These are phyloP conservation scores for Phaethornis superciliosus DNA, from an alignment of 2,113 vertebrate genomes.

Conservation along the genomic window DNA sequence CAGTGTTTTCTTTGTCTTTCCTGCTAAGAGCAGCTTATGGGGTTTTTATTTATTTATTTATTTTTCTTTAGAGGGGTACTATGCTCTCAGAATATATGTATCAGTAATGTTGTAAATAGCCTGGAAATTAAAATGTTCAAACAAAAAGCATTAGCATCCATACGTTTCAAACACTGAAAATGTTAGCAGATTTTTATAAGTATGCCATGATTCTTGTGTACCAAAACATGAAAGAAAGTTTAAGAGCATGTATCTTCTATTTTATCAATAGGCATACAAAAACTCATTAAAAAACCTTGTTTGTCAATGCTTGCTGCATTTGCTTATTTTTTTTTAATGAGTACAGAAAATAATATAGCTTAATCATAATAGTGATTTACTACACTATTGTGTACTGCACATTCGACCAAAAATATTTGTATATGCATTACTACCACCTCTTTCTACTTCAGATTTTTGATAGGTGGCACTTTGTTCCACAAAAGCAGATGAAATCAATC, in stretches of 20 bases:
- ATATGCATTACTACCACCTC: neutral
- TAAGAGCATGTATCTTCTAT: no score
- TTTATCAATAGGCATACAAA: no score
- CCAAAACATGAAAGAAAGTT: no score
- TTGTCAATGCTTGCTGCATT: neutral
- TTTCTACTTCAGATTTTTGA: neutral
- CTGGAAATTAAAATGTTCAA: neutral
- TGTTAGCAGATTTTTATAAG: neutral
- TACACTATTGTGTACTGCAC: neutral
- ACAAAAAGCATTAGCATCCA: neutral
- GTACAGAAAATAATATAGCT: neutral
- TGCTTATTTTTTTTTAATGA: neutral
- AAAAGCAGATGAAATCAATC: neutral
- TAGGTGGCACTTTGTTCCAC: neutral
- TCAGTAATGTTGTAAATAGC: neutral
- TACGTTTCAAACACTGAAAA: neutral
- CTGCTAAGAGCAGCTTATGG: neutral
- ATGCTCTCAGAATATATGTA: neutral
- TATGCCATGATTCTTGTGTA: neutral
- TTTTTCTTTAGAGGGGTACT: neutral
- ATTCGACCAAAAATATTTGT: neutral
- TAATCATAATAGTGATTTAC: neutral
- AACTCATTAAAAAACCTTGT: fast-evolving
- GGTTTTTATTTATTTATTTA: neutral
- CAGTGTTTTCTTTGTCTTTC: neutral